A percentile compares a stretch with the other conserved stretches of the same genome.
Conservation (phyloP, 2,888 invertebrate species). For the Allolobophora icterica region DNA sequence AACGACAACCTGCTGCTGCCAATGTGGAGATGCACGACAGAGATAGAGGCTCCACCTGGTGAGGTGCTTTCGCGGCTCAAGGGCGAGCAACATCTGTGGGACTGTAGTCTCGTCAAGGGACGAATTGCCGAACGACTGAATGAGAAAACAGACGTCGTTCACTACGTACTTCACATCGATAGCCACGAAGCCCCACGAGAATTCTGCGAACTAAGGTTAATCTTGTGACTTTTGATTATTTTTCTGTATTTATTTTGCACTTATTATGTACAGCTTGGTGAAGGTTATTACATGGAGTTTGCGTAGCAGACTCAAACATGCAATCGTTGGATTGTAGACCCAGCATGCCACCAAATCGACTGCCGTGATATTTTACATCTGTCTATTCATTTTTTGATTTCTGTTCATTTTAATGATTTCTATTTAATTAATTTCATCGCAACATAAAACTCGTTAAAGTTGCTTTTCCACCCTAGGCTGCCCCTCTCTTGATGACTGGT, state of each 20-base stretch:
- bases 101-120: conserved; percentile 82
- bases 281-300: not conserved
- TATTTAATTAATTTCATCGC: not conserved
- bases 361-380: too few relatives aligned
- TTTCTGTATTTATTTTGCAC: not conserved
- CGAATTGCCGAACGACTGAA: conserved; percentile 82
- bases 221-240: not conserved
- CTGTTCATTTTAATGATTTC: not conserved
- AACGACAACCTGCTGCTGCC: conserved; percentile 88
- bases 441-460: too few relatives aligned
- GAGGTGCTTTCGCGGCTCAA: conserved; percentile 80
- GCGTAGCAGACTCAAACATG: too few relatives aligned
- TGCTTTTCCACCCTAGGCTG: too few relatives aligned
- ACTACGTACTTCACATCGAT: conserved; percentile 73
- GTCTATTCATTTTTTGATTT: not conserved
- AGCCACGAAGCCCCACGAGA: conserved; percentile 81
- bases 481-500: too few relatives aligned
- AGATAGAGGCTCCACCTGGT: conserved; percentile 88
- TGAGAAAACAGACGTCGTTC: conserved; percentile 84
- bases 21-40: conserved; percentile 86
- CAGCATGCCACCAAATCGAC: too few relatives aligned
- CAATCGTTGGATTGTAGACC: not conserved
- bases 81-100: conserved; percentile 89
- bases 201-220: conserved; percentile 84
- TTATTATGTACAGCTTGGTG: not conserved